Base-by-base conservation (phyloP, 2,797 vertebrate genomes). In the Picus viridis region DNA sequence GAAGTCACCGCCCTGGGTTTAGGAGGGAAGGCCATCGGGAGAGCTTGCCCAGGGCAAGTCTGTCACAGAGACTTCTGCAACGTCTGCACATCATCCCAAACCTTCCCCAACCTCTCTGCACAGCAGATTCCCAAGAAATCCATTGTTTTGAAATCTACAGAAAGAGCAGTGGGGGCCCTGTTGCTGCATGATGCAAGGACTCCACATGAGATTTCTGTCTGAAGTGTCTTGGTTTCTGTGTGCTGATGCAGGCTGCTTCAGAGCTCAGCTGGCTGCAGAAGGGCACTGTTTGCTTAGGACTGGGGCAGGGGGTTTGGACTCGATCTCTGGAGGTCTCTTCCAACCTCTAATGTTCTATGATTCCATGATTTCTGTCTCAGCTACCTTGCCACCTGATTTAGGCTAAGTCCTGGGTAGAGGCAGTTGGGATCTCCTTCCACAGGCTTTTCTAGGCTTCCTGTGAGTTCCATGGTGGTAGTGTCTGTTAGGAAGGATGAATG, bases 391-490 rank as follows among this genome's bases (percentile, higher is more conserved):
- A 43, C 15, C 43, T 17, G 12, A 10, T 27, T 15, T 27, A 56
- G 29, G 5, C 49, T 16, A 51, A 64, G n/a, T 53, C 57, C n/a
- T 8, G 14, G 18, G 12, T 22, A n/a, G 43, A 29, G 51, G 26
- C 62, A 9, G 30, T 18, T 49, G 36, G 32, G 5, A 29, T 34
- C 83, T 81, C 70, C 61, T 63, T 53, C 43, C 64, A 12, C 10
- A 4, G 59, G 22, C 26, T 63, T 47, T 76, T 53, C 29, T 34
- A 67, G 29, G 49, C 58, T 76, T 51, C 24, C 51, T 56, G 4
- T 43, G 24, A 45, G 81, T 81, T 32, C n/a, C 34, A 0, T 51
- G n/a, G 36, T 0, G 5, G 6, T 58, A 3, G 1, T 14, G 12
- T 22, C 51, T 58, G 24, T 59, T 76, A 24, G 34, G 11, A 39